Evolutionary conservation across 2,113 vertebrate species (phyloP).

Genomic region (Dipodomys stephensi): DNA sequence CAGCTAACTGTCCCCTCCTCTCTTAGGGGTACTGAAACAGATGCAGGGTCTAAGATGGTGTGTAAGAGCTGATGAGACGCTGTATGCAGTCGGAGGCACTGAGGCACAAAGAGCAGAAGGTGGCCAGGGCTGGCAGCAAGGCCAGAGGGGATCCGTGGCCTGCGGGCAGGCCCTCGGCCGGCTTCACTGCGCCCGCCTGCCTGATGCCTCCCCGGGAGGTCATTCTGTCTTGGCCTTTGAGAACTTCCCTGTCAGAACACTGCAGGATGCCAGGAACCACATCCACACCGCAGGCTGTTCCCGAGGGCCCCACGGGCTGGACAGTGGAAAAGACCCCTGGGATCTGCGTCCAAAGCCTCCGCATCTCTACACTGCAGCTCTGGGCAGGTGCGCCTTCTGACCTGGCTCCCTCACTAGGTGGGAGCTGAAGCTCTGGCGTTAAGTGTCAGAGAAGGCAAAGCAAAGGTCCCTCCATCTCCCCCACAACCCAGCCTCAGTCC

Average conservation of each 20-base stretch:
- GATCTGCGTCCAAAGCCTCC: neutral
- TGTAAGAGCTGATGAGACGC: fast-evolving
- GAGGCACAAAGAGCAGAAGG: neutral
- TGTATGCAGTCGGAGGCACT: neutral
- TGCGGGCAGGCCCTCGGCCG: too few relatives aligned
- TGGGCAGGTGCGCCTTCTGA: fast-evolving
- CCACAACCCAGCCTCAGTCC: neutral
- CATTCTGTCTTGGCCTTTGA: neutral
- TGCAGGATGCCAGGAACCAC: fast-evolving
- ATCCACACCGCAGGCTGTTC: neutral
- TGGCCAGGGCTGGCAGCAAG: too few relatives aligned
- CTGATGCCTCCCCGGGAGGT: fast-evolving
- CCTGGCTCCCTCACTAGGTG: fast-evolving
- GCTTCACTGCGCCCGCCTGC: fast-evolving
- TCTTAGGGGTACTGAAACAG: neutral
- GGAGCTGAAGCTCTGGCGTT: neutral
- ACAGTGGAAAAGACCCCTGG: neutral
- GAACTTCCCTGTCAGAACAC: fast-evolving
- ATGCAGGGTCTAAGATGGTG: fast-evolving
- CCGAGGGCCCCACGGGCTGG: neutral
- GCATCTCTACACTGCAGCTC: too few relatives aligned
- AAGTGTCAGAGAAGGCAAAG: neutral
- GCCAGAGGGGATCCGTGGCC: neutral
- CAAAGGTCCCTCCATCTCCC: neutral
- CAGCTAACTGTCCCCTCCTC: fast-evolving